Evolutionary conservation across 2,113 vertebrate species (phyloP).

Genomic region (Psettodes erumei): DNA sequence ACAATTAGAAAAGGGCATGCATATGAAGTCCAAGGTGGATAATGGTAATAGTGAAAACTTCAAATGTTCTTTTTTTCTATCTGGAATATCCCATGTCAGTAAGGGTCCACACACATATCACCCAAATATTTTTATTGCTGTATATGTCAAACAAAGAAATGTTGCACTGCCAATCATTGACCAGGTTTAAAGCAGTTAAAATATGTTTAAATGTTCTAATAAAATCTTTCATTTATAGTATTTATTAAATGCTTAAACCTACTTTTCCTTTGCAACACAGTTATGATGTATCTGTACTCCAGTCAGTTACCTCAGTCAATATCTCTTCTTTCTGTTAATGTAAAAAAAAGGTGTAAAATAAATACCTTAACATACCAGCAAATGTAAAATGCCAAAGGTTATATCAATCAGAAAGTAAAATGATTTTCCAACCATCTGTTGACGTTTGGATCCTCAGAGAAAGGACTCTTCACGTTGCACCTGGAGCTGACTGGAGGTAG

Average conservation of each 20-base stretch:
- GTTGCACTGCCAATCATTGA: neutral
- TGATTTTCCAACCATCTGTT: neutral
- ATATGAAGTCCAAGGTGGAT: no score
- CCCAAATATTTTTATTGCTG: no score
- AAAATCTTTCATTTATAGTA: neutral
- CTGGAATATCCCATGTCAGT: no score
- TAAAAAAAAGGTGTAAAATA: no score
- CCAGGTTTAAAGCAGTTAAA: no score
- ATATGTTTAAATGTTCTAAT: neutral
- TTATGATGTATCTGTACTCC: neutral
- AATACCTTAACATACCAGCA: neutral
- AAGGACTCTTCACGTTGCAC: slow-evolving; percentile 1
- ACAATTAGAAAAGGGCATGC: no score
- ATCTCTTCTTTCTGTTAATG: no score
- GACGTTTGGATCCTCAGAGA: neutral
- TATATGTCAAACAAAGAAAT: neutral
- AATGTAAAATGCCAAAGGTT: neutral
- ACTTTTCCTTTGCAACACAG: neutral
- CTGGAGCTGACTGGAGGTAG: slow-evolving; percentile 1
- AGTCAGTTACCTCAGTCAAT: neutral
- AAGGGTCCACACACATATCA: no score
- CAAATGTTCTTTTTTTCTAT: no score
- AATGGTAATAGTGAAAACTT: no score
- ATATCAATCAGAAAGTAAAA: neutral
- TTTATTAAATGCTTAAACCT: neutral